Evolutionary conservation across 2,888 invertebrate species (phyloP).

Genomic region (Teinopalpus imperialis): DNA sequence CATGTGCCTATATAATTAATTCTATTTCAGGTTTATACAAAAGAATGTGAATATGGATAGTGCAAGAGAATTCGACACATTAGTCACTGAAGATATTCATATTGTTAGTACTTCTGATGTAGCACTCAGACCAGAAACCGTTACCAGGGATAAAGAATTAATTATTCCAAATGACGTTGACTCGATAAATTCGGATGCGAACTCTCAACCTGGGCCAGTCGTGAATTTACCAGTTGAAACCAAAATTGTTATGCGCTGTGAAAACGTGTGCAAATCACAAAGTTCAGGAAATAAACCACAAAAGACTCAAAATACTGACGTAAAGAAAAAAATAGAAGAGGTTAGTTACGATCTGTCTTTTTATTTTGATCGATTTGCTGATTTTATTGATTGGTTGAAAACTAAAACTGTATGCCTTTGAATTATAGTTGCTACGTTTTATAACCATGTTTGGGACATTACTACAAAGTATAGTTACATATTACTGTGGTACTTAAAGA

Average conservation of each 20-base stretch:
- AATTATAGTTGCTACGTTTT: no score
- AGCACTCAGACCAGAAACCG: conserved; percentile 18
- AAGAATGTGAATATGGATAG: conserved; percentile 22
- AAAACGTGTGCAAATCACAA: conserved; percentile 31
- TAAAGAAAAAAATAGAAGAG: conserved; percentile 47
- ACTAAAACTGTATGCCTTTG: no score
- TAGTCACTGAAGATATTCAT: conserved; percentile 1
- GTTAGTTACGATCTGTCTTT: conserved; percentile 47
- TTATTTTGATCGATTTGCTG: no score
- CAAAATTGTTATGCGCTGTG: conserved; percentile 55
- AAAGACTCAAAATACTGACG: conserved; percentile 34
- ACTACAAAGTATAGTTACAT: no score
- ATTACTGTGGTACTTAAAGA: no score
- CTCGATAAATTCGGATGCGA: conserved; percentile 31
- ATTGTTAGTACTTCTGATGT: conserved; percentile 6
- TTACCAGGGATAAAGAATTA: conserved; percentile 20
- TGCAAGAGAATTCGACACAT: neutral
- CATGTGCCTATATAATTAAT: no score
- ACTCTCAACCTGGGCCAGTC: conserved; percentile 49
- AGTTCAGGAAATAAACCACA: conserved; percentile 31
- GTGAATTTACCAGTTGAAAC: conserved; percentile 55
- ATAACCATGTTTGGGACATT: no score
- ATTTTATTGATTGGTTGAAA: no score
- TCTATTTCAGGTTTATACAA: conserved; percentile 31
- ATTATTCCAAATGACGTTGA: conserved; percentile 23